Evolutionary conservation across 1,140 invertebrate genomes (phyloP), one percentile per base, ranked within the genome.

Genomic region (Lineus longissimus): DNA sequence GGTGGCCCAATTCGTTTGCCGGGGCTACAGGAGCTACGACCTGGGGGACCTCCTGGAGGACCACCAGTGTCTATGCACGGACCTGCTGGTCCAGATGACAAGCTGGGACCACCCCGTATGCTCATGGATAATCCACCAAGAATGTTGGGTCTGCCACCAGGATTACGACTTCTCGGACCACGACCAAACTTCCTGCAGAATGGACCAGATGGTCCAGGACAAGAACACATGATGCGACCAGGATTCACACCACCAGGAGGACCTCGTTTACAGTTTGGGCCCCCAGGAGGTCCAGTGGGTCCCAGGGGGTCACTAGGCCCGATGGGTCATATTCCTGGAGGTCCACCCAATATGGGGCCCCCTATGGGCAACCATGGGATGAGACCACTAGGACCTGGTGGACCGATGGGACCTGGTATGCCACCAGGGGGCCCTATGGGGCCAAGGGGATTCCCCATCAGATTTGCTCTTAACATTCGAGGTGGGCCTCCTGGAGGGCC

Each of bases 151-250:
- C 54, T 68, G 45, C 45, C 59, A 29, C 30, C 63, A 30, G 31
- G 63, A 45, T 67, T 66, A 27, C 58, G 55, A 19, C 45, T 67
- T 63, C 23, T 47, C 15, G 33, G 33, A 36, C 33, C 33, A 36
- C 33, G 33, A 15, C 33, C 33, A 36, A 4, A 4, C 33, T 36
- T 36, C 33, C 33, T 36, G 6, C 33, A 36, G 15, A 36, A 36
- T 15, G 33, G 33, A 36, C 33, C 33, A 15, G 33, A 36, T 7
- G 33, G 33, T 7, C 6, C 6, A 36, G 33, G 33, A 36, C 33
- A 4, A 36, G 33, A 36, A 7, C 33, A 36, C 15, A 36, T 36
- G 33, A 7, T 36, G 15, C 33, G 33, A 36, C 33, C 33, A 4
- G 33, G 33, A 15, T 36, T 36, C 33, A 15, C 6, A 15, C 33